A percentile compares a stretch with the other conserved stretches of the same genome.
These are phyloP conservation scores for Helogale parvula DNA, from an alignment of 2,113 vertebrate species.

Conservation along the genomic window DNA sequence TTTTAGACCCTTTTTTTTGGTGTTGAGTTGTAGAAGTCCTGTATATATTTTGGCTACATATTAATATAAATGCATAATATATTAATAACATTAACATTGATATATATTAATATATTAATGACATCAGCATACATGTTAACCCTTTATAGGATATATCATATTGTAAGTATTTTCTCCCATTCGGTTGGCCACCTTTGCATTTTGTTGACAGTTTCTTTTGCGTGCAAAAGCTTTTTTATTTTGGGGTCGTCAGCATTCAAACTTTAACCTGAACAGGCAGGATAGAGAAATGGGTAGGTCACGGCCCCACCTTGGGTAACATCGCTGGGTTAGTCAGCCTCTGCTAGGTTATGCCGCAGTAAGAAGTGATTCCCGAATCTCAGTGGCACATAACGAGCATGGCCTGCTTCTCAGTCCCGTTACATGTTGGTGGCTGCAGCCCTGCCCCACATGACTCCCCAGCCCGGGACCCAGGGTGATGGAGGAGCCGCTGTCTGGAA, in stretches of 20 bases:
- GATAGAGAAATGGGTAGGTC: neutral
- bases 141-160: neutral
- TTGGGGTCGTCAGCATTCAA: neutral
- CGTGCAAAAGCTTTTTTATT: neutral
- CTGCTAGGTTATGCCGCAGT: neutral
- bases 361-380: neutral
- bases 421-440: neutral
- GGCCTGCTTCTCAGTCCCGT: neutral
- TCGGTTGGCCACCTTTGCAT: neutral
- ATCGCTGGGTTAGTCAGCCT: neutral
- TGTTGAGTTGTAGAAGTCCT: neutral
- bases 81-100: neutral
- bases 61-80: neutral
- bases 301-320: neutral
- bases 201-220: neutral
- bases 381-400: neutral
- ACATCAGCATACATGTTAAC: neutral
- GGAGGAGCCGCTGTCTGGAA: neutral
- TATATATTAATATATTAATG: neutral
- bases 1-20: neutral
- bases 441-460: neutral
- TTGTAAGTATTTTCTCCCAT: neutral
- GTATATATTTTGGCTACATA: neutral
- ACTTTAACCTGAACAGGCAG: neutral
- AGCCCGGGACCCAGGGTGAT: neutral